phyloP scores from a whole-genome alignment of 2,797 vertebrate genomes.

The Macrochelys suwanniensis region DNA sequence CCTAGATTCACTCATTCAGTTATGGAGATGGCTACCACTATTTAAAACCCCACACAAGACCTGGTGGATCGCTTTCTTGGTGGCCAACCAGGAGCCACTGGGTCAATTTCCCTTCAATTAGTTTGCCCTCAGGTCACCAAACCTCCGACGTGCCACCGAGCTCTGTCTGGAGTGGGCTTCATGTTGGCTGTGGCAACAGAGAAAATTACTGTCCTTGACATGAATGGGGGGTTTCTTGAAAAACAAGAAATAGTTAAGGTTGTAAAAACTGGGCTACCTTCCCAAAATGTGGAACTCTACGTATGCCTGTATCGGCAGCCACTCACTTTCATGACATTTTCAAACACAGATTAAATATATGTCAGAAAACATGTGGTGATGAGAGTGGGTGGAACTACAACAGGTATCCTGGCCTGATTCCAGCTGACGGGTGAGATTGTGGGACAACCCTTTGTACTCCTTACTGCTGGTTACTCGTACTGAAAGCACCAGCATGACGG shows the following conservation, averaged over 20 bases:
- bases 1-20: not conserved
- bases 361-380: not conserved
- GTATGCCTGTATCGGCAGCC: not conserved
- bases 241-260: not conserved
- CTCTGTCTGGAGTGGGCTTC: not conserved
- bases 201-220: not conserved
- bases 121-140: not conserved
- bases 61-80: not conserved
- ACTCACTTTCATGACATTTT: not conserved
- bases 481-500: not conserved
- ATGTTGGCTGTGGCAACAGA: not conserved
- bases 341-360: not conserved
- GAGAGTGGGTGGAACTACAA: not conserved
- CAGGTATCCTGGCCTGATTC: not conserved
- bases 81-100: not conserved
- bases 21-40: not conserved
- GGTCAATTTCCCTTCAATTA: not conserved
- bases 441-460: not conserved
- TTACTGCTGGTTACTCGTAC: not conserved
- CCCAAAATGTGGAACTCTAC: not conserved
- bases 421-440: not conserved
- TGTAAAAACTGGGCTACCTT: not conserved
- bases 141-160: rapidly evolving
- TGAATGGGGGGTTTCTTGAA: not conserved
- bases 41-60: not conserved